Evolutionary conservation across 2,888 invertebrate genomes (phyloP), one percentile per base, ranked within the genome.

Genomic region (Oscheius sp.): DNA sequence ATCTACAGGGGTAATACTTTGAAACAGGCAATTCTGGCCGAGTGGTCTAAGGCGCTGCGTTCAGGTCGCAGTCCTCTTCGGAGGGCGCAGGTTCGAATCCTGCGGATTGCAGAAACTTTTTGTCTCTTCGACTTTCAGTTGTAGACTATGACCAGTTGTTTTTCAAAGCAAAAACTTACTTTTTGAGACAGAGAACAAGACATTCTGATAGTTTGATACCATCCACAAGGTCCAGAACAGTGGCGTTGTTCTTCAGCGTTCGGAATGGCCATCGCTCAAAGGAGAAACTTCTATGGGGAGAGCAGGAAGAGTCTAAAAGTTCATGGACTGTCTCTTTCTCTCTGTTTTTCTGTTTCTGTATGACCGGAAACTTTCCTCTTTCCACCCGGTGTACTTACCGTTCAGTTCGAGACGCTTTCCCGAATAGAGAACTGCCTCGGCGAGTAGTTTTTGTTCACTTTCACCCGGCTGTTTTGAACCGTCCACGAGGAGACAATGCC

Each of bases 161-260:
- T 53, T 29, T 4, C 5, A 58, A 13, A 32, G 11, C 3, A 58
- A 58, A 32, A 32, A 58, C 63, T 60, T 51, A 81, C 84, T 74
- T 75, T 37, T 78, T 74, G 47, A 77, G 76, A 58, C 85, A 85
- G 29, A 77, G 70, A 3, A 70, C 63, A 58, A 85, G 66, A 55
- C 85, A 85, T 33, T 83, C 72, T 11, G 76, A 77, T 53, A 68
- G 53, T 10, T 47, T n/a, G 29, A 48, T 29, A 37, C 55, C 68
- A 32, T 37, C 42, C 9, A 55, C n/a, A 2, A n/a, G 11, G 4
- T 53, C 55, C 29, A 68, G 5, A 3, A 68, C 29, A 55, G 55
- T 68, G 32, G 29, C 13, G 55, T 55, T 55, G 2, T 11, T 37
- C 37, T 68, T 68, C 32, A 68, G 42, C 37, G 62, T 59, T 48